Conservation (phyloP, 2,113 vertebrate species). For the Pimephales promelas region DNA sequence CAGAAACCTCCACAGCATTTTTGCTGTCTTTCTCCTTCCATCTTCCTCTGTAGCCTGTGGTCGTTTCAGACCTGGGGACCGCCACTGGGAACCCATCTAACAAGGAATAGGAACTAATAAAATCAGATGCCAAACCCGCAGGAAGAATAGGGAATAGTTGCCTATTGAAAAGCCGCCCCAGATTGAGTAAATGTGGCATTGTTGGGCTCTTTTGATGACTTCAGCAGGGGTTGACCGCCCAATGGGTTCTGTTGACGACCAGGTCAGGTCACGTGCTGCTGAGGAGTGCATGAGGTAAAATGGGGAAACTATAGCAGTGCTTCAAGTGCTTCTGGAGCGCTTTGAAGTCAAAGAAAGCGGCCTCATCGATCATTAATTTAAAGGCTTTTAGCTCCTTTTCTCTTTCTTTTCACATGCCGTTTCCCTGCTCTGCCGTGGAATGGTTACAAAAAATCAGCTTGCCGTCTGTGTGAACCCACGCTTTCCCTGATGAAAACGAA, state of each 20-base stretch:
- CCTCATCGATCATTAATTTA: slow-evolving; percentile 84
- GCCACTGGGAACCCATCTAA: slow-evolving; percentile 68
- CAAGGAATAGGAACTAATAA: slow-evolving; percentile 70
- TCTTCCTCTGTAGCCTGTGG: slow-evolving; percentile 45
- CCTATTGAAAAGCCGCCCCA: slow-evolving; percentile 70
- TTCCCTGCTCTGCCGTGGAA: slow-evolving; percentile 59
- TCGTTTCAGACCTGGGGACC: slow-evolving; percentile 39
- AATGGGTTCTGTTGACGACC: slow-evolving; percentile 68
- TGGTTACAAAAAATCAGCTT: slow-evolving; percentile 51
- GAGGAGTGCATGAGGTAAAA: slow-evolving; percentile 62
- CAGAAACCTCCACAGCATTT: slow-evolving; percentile 65
- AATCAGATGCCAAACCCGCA: slow-evolving; percentile 75
- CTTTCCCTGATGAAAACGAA: background rate
- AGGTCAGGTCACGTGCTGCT: slow-evolving; percentile 78
- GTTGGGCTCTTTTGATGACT: slow-evolving; percentile 77
- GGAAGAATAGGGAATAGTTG: slow-evolving; percentile 68
- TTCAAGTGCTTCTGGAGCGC: slow-evolving; percentile 62
- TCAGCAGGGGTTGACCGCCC: slow-evolving; percentile 79
- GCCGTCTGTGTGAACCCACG: slow-evolving; percentile 6
- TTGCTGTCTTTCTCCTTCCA: slow-evolving; percentile 57
- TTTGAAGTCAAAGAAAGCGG: slow-evolving; percentile 81
- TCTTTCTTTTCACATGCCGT: slow-evolving; percentile 49
- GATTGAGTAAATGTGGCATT: slow-evolving; percentile 83
- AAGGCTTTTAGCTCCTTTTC: slow-evolving; percentile 62
- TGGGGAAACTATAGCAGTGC: slow-evolving; percentile 61